Evolutionary conservation across 30 jellyfish, hydroid and myxozoan genomes (phyloP).

Genomic region (Hydractinia symbiolongicarpus): DNA sequence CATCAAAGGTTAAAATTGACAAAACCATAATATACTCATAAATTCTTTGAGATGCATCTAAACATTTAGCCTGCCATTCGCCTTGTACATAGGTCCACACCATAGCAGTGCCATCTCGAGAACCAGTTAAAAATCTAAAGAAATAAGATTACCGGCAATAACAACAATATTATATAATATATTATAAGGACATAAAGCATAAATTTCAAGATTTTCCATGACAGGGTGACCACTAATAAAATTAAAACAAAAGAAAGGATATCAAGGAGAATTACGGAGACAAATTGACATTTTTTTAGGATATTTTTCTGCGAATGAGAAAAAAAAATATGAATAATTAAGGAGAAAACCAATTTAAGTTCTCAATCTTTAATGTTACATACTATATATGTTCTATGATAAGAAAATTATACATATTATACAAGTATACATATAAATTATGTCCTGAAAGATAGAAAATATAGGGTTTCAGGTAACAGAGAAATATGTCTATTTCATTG

Average conservation of each 20-base stretch:
- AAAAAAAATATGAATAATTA: too few relatives aligned
- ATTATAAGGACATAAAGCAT: background rate
- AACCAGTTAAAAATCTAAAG: constrained; percentile 81
- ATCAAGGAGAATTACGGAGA: background rate
- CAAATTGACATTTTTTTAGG: background rate
- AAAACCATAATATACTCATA: constrained; percentile 25
- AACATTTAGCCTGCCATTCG: constrained; percentile 68
- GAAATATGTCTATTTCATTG: too few relatives aligned
- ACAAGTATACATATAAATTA: too few relatives aligned
- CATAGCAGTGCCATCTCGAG: constrained; percentile 96
- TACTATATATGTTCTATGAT: too few relatives aligned
- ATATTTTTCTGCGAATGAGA: too few relatives aligned
- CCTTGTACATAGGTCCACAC: constrained; percentile 64
- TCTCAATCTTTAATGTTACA: too few relatives aligned
- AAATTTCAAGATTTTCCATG: background rate
- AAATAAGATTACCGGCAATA: background rate
- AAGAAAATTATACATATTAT: too few relatives aligned
- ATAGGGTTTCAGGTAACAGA: too few relatives aligned
- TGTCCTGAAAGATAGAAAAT: too few relatives aligned
- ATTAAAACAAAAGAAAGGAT: background rate
- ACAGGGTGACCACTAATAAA: background rate
- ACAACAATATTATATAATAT: background rate
- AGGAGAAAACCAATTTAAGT: too few relatives aligned
- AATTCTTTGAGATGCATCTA: constrained; percentile 62
- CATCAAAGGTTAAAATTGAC: too few relatives aligned